These are phyloP conservation scores for Monoplex corrugatus DNA, from an alignment of 2,888 invertebrate species.

Conservation along the genomic window DNA sequence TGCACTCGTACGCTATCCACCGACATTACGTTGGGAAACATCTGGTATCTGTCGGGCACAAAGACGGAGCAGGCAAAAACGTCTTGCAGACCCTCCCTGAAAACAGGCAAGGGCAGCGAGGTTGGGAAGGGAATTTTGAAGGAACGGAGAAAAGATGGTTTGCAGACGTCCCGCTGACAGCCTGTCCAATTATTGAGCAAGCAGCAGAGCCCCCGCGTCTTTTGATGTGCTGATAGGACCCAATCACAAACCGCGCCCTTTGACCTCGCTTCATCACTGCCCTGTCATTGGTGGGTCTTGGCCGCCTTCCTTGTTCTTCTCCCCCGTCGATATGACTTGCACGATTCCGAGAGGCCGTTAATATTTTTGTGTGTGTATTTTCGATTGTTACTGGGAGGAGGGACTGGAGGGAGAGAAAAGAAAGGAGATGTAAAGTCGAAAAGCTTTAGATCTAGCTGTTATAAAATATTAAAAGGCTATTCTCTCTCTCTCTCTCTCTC, in stretches of 20 bases:
- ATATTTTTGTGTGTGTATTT: neutral
- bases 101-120: neutral
- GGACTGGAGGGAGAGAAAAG: neutral
- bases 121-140: neutral
- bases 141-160: neutral
- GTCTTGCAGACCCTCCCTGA: too few relatives aligned
- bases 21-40: too few relatives aligned
- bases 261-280: conserved; percentile 38
- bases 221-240: conserved; percentile 49
- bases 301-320: neutral
- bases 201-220: conserved; percentile 18
- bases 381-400: neutral
- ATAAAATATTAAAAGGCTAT: too few relatives aligned
- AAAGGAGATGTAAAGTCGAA: too few relatives aligned
- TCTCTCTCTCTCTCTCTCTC: neutral
- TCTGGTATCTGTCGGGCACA: neutral
- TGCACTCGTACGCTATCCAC: too few relatives aligned
- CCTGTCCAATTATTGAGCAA: conserved; percentile 45
- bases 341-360: too few relatives aligned
- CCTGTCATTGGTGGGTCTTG: conserved; percentile 30
- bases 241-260: conserved; percentile 34
- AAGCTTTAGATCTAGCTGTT: too few relatives aligned
- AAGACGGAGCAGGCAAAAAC: neutral
- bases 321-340: too few relatives aligned
- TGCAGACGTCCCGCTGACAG: conserved; percentile 38